phyloP scores from a whole-genome alignment of 2,113 vertebrate genomes.

The Mellivora capensis region DNA sequence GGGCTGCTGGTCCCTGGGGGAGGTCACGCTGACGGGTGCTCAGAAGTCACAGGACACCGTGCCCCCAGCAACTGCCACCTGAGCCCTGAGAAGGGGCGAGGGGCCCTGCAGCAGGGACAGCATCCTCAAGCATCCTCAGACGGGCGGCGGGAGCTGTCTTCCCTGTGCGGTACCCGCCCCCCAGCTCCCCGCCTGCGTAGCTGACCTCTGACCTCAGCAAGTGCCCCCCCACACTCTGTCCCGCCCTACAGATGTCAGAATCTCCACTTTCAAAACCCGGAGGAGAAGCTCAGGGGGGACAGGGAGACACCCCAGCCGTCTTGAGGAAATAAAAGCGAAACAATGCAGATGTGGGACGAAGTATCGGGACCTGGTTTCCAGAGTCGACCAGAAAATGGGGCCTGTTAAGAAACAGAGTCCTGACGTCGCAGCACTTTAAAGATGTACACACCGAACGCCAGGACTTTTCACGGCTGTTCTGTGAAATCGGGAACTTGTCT shows the following conservation, averaged over 20 bases:
- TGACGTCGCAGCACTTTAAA: background rate
- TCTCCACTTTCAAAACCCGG: background rate
- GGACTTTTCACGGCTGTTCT: background rate
- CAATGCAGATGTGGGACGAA: rapidly evolving
- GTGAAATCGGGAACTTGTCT: background rate
- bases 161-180: rapidly evolving
- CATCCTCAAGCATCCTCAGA: background rate
- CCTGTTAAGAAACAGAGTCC: background rate
- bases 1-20: background rate
- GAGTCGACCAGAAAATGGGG: background rate
- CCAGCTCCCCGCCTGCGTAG: background rate
- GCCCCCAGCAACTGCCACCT: background rate
- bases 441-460: background rate
- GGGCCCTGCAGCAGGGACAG: rapidly evolving
- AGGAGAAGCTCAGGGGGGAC: rapidly evolving
- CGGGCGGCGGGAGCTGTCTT: rapidly evolving
- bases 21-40: rapidly evolving
- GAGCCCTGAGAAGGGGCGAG: background rate
- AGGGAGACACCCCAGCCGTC: background rate
- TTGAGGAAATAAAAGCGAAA: background rate
- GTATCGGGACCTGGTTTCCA: background rate
- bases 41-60: background rate
- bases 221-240: background rate
- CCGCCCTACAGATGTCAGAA: background rate
- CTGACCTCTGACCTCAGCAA: background rate